These are phyloP conservation scores for Lasiurus cinereus DNA, from an alignment of 2,113 vertebrate genomes.

Conservation along the genomic window DNA sequence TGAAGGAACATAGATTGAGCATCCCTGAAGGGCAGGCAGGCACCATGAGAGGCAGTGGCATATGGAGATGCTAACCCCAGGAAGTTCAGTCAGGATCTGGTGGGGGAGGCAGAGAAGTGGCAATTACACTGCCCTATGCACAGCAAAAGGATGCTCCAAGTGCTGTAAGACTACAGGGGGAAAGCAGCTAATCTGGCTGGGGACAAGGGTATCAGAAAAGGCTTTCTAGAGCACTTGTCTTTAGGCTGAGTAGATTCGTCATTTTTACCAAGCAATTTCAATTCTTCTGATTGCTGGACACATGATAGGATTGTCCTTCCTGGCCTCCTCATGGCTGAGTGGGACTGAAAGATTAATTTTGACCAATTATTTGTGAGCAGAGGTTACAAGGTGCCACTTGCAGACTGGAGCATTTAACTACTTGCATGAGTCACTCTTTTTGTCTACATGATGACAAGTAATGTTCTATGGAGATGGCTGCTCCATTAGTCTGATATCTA, in stretches of 20 bases:
- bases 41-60: neutral
- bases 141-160: neutral
- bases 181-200: neutral
- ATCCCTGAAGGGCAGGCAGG: no score
- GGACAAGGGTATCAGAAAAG: neutral
- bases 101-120: neutral
- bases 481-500: neutral
- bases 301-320: neutral
- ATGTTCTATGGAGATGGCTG: neutral
- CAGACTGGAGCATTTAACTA: neutral
- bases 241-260: neutral
- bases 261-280: neutral
- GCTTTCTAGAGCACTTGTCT: neutral
- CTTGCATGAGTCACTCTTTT: neutral
- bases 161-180: neutral
- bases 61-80: neutral
- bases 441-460: neutral
- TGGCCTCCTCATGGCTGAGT: neutral
- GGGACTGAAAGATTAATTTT: neutral
- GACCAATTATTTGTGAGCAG: neutral
- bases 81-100: neutral
- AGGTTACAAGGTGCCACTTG: neutral
- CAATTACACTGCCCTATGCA: neutral
- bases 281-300: neutral
- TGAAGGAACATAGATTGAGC: neutral